Conservation (phyloP, 2,888 invertebrate genomes). For the Chrysolina oricalcia region DNA sequence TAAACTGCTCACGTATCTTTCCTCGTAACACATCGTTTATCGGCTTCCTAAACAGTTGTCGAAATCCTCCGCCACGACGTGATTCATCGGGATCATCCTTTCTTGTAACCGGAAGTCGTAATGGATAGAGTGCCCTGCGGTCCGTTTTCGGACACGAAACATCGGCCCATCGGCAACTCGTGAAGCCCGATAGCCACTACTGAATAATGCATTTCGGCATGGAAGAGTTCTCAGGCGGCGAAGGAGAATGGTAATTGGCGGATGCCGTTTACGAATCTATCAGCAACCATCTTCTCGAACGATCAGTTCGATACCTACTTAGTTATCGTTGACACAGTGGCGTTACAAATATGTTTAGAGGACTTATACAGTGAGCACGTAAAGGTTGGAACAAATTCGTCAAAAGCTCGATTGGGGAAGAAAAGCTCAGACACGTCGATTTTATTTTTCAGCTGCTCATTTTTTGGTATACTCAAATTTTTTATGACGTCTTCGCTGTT, state of each 20-base stretch:
- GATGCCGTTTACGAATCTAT: neutral
- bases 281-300: neutral
- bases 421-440: no score
- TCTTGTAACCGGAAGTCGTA: neutral
- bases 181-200: neutral
- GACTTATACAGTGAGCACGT: no score
- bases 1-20: neutral
- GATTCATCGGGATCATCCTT: slow-evolving; percentile 2
- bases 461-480: no score
- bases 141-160: neutral
- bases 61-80: neutral
- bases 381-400: no score
- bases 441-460: no score
- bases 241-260: neutral
- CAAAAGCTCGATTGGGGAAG: no score
- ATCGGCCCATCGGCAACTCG: slow-evolving; percentile 9
- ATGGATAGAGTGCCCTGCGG: neutral
- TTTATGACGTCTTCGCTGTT: no score
- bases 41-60: neutral
- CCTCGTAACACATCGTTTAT: neutral
- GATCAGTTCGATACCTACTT: neutral
- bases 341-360: neutral
- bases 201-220: slow-evolving; percentile 12
- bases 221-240: neutral
- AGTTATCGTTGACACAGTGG: neutral